phyloP scores from a whole-genome alignment of 1,140 invertebrate species.

The Andricus grossulariae region DNA sequence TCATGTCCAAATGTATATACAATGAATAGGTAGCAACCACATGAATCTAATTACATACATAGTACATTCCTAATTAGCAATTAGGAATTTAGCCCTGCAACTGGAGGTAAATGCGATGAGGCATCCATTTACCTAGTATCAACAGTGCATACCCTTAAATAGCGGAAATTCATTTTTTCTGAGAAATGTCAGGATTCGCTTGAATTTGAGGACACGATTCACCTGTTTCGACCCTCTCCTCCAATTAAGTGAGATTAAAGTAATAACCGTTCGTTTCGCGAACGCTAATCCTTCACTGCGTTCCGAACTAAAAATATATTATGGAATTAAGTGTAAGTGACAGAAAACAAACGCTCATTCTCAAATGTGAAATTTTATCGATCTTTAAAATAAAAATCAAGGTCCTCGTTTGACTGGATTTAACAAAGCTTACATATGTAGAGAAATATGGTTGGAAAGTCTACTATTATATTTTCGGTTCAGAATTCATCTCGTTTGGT shows the following conservation, averaged over 20 bases:
- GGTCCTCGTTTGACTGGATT: neutral
- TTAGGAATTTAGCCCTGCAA: neutral
- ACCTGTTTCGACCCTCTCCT: neutral
- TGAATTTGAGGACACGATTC: neutral
- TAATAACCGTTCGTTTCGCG: conserved; percentile 2
- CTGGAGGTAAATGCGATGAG: neutral
- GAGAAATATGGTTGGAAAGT: too few species aligned
- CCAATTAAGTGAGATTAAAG: conserved; percentile 17
- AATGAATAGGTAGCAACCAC: too few species aligned
- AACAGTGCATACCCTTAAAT: neutral
- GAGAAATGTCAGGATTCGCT: neutral
- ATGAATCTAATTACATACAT: neutral
- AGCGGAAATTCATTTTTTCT: neutral
- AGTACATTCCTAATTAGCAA: neutral
- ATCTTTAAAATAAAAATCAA: neutral
- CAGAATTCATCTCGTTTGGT: too few species aligned
- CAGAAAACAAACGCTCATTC: neutral
- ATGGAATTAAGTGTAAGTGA: neutral
- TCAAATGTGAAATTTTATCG: conserved; percentile 1
- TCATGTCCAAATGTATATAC: too few species aligned
- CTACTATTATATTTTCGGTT: too few species aligned
- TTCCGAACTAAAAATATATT: neutral
- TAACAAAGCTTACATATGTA: too few species aligned
- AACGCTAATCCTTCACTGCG: neutral
- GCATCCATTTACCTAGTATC: neutral